Percentiles rank a stretch among this genome's conserved stretches.
Evolutionary conservation across 2,888 invertebrate genomes (phyloP).

Genomic region (Germaria angustata): DNA sequence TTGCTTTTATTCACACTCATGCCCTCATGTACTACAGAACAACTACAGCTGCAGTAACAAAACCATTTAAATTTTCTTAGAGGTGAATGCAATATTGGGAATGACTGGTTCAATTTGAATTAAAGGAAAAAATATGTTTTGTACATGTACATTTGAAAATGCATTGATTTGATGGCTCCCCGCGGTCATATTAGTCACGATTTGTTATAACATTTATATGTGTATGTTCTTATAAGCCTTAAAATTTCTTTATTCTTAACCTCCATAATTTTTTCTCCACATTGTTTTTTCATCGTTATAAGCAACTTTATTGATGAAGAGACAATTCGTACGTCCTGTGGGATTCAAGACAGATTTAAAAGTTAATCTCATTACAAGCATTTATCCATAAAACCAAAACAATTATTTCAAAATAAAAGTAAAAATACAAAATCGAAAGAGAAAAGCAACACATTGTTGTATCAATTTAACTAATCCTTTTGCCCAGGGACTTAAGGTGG

Average conservation of each 20-base stretch:
- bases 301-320: conserved; percentile 4
- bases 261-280: not conserved
- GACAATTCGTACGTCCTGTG: conserved; percentile 50
- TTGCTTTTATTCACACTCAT: conserved; percentile 10
- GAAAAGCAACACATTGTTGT: conserved; percentile 4
- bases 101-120: conserved; percentile 56
- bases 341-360: conserved; percentile 44
- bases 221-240: conserved; percentile 25
- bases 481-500: conserved; percentile 41
- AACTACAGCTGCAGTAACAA: not conserved
- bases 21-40: not conserved
- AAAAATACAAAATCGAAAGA: not conserved
- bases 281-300: not conserved
- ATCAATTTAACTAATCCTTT: conserved; percentile 59
- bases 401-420: conserved; percentile 19
- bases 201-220: conserved; percentile 68
- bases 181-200: conserved; percentile 79
- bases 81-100: conserved; percentile 30
- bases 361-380: conserved; percentile 60
- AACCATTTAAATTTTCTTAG: not conserved
- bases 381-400: conserved; percentile 45
- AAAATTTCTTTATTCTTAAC: conserved; percentile 3
- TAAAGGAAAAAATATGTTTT: conserved; percentile 20
- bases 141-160: conserved; percentile 59
- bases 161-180: conserved; percentile 71